Evolutionary conservation across 2,797 vertebrate genomes (phyloP), one percentile per base, ranked within the genome.

Genomic region (Alosa sapidissima): DNA sequence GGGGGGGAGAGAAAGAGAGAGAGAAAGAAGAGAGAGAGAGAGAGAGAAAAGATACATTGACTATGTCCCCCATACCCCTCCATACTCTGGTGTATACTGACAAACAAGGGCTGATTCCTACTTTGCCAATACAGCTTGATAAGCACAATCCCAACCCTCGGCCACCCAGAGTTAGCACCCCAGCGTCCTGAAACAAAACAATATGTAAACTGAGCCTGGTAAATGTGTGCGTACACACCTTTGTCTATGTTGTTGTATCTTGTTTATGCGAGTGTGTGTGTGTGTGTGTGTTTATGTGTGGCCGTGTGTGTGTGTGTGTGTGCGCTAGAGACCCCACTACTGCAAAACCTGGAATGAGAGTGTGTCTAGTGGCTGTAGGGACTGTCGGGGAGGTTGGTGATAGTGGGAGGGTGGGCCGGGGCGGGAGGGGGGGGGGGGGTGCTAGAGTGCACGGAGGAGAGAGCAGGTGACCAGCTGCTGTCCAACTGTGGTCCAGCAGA

Each of bases 391-490:
- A 21, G 33, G 85, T 65, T 36, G 19, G 36, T 41, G 83, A 28
- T 2, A 1, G 28, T 16, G 5, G 55, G 5, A 16, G 65, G 65
- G 33, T 13, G 68, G 36, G 62, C 1, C 4, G 4, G 65, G 11
- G 2, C 10, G 19, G 5, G 55, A 5, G 14, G 65, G 65, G 13
- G 65, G 68, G 36, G 28, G n/a, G 83, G 49, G 81, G 48, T 81
- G 87, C 45, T 84, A 81, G 81, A 84, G 86, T 82, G 86, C 87
- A n/a, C 9, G 83, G 83, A 90, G 62, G 65, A 86, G 91, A 93
- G 89, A 93, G 90, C 91, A 91, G 89, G 91, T 90, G 83, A 10
- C 11, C 51, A 24, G 51, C 81, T 81, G 91, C 87, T 91, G 88
- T 87, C 88, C 89, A 81, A 87, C 68, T 75, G 68, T 16, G 33